These are phyloP conservation scores for Aphelocoma coerulescens DNA, from an alignment of 2,113 vertebrate genomes.

Conservation along the genomic window DNA sequence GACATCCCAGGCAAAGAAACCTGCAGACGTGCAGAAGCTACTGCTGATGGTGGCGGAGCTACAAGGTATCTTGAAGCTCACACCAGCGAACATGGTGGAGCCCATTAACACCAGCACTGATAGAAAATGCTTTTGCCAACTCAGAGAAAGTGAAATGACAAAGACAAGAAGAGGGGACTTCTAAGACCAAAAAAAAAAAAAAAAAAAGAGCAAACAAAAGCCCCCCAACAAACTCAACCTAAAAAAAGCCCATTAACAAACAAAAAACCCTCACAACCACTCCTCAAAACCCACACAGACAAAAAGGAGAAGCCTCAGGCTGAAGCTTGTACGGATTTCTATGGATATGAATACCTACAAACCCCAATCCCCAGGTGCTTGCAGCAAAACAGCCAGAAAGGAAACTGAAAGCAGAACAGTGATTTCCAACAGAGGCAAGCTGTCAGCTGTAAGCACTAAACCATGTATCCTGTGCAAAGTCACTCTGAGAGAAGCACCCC, in stretches of 20 bases:
- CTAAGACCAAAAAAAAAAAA: neutral
- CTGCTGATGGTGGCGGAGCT: accelerated
- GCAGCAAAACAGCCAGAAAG: neutral
- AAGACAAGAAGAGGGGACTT: neutral
- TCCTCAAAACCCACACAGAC: neutral
- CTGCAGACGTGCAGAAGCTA: neutral
- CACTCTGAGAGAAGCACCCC: neutral
- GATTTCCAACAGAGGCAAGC: neutral
- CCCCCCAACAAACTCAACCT: neutral
- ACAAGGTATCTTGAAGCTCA: neutral
- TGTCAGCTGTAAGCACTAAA: neutral
- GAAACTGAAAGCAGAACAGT: neutral
- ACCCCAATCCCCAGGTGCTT: accelerated
- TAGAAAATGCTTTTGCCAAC: neutral
- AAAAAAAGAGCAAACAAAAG: neutral
- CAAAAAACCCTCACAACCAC: neutral
- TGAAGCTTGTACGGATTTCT: neutral
- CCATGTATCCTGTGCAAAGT: accelerated
- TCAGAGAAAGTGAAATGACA: neutral
- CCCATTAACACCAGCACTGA: neutral
- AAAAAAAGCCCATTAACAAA: neutral
- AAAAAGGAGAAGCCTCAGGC: neutral
- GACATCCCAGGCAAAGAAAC: neutral
- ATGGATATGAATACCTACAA: neutral
- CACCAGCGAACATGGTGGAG: neutral